Evolutionary conservation across 2,888 invertebrate genomes (phyloP).

Genomic region (Melanophora roralis): DNA sequence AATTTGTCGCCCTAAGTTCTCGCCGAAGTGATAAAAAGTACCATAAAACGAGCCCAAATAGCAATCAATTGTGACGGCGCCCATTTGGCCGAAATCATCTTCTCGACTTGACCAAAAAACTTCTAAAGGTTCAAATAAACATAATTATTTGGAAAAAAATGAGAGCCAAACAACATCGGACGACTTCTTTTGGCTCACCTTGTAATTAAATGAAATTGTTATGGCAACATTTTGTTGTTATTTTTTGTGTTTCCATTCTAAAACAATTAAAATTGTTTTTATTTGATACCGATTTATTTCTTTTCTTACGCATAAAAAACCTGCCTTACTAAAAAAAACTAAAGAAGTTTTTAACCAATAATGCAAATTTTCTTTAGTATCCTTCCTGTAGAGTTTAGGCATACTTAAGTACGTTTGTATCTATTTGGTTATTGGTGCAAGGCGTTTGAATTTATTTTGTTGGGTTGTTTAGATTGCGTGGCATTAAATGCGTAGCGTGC

Average conservation of each 20-base stretch:
- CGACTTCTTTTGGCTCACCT: background rate
- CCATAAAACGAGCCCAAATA: too few relatives aligned
- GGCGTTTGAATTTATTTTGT: background rate
- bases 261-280: constrained; percentile 26
- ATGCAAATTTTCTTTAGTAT: constrained; percentile 17
- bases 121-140: too few relatives aligned
- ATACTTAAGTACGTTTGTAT: background rate
- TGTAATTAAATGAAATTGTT: constrained; percentile 19
- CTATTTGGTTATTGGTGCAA: background rate
- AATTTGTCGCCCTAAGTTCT: too few relatives aligned
- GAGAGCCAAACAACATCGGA: too few relatives aligned
- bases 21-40: too few relatives aligned
- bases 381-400: constrained; percentile 9
- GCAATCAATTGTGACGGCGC: too few relatives aligned
- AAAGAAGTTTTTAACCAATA: constrained; percentile 4
- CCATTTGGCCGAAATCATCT: too few relatives aligned
- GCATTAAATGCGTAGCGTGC: constrained; percentile 43
- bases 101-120: too few relatives aligned
- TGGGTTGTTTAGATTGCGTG: constrained; percentile 23
- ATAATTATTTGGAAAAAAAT: too few relatives aligned
- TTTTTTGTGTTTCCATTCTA: constrained; percentile 1
- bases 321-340: constrained; percentile 41
- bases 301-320: background rate
- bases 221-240: constrained; percentile 28
- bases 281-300: background rate